Percentiles rank a stretch among this genome's conserved stretches.
Conservation (phyloP, 2,888 invertebrate species). For the Drosophila pullipes region DNA sequence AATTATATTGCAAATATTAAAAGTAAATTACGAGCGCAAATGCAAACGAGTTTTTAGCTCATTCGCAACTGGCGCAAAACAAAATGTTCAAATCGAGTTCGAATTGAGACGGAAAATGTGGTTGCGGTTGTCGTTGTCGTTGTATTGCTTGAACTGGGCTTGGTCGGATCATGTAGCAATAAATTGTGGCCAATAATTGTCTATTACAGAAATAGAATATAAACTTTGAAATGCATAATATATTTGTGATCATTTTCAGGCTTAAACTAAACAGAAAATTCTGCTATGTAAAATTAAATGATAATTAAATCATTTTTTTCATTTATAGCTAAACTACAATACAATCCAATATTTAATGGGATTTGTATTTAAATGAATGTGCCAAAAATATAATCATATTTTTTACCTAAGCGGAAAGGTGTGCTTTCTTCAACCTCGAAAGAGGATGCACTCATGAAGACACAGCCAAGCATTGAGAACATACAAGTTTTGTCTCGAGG, state of each 20-base stretch:
- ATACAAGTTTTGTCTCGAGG: neutral
- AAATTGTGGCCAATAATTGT: slow-evolving; percentile 66
- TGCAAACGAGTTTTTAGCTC: slow-evolving; percentile 69
- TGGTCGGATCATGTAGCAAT: slow-evolving; percentile 58
- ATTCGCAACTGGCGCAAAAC: slow-evolving; percentile 18
- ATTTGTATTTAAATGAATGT: neutral
- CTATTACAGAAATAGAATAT: slow-evolving; percentile 23
- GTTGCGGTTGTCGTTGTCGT: neutral
- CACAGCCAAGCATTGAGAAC: neutral
- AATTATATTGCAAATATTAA: slow-evolving; percentile 73
- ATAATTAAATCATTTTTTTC: neutral
- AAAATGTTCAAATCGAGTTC: slow-evolving; percentile 14
- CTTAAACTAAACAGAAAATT: neutral
- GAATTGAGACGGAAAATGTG: slow-evolving; percentile 18
- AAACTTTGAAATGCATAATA: slow-evolving; percentile 17
- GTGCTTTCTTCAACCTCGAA: neutral
- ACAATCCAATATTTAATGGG: neutral
- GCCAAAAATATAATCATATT: neutral
- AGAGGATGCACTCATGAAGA: neutral
- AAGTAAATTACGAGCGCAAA: slow-evolving; percentile 74
- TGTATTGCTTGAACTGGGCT: slow-evolving; percentile 55
- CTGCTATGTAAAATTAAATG: too few relatives aligned
- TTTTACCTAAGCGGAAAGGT: neutral
- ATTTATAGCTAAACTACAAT: neutral
- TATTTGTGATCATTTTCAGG: neutral